These are phyloP conservation scores for Ptychadena robeensis DNA, from an alignment of 2,797 vertebrate genomes.

Conservation along the genomic window DNA sequence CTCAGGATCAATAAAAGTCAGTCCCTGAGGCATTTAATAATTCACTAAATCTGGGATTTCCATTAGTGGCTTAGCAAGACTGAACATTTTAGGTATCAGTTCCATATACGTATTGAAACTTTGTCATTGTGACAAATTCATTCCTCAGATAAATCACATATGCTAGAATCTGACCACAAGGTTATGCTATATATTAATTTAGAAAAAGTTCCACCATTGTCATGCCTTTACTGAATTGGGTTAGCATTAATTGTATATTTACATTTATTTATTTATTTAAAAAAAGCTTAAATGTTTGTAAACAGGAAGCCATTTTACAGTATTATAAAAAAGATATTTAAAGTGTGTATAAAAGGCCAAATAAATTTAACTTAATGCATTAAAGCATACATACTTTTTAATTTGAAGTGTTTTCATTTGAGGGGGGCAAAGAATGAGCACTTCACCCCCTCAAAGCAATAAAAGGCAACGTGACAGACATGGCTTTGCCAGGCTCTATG, in stretches of 20 bases:
- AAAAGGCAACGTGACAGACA: too few relatives aligned
- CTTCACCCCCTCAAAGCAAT: too few relatives aligned
- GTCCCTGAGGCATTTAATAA: conserved; percentile 46
- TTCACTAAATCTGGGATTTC: conserved; percentile 41
- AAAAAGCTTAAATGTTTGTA: background rate
- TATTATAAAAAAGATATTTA: too few relatives aligned
- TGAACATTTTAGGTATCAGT: conserved; percentile 47
- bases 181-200: background rate
- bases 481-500: too few relatives aligned
- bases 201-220: background rate
- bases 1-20: conserved; percentile 41
- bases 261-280: background rate
- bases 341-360: too few relatives aligned
- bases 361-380: too few relatives aligned
- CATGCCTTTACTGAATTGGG: background rate
- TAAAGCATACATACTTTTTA: too few relatives aligned
- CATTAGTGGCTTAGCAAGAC: conserved; percentile 33
- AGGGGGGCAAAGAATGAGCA: too few relatives aligned
- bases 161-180: conserved; percentile 5
- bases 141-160: conserved; percentile 19
- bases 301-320: too few relatives aligned
- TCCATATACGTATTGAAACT: conserved; percentile 39
- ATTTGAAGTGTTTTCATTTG: too few relatives aligned
- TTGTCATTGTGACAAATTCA: conserved; percentile 43
- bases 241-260: background rate